Evolutionary conservation across 1,140 invertebrate genomes (phyloP).

Genomic region (Chlorops oryzae): DNA sequence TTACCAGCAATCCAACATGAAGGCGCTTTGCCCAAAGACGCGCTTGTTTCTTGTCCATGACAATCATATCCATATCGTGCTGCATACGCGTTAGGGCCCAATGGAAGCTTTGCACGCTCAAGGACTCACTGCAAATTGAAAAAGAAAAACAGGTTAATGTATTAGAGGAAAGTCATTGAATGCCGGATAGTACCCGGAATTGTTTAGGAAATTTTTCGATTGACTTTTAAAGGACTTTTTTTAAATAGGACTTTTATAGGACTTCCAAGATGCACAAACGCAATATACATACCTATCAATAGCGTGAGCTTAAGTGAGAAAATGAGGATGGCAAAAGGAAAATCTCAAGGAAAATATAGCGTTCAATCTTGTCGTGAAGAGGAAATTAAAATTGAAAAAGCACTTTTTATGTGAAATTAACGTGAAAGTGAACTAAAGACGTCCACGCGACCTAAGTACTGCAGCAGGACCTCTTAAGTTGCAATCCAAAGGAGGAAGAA

Average conservation of each 20-base stretch:
- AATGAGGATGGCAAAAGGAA: no score
- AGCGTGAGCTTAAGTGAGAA: no score
- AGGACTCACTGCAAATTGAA: constrained; percentile 69
- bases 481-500: background rate
- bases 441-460: background rate
- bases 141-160: constrained; percentile 20
- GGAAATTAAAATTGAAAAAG: background rate
- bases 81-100: constrained; percentile 89
- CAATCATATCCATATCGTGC: constrained; percentile 81
- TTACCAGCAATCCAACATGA: constrained; percentile 67
- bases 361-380: no score
- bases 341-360: no score
- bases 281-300: no score
- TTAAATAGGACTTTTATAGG: no score
- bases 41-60: constrained; percentile 79
- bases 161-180: background rate
- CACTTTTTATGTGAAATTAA: no score
- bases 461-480: background rate
- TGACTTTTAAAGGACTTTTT: no score
- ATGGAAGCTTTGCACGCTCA: constrained; percentile 85
- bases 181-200: no score
- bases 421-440: background rate
- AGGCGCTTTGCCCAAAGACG: constrained; percentile 75
- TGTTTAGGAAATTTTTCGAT: no score
- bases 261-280: no score